Evolutionary conservation across 2,113 vertebrate genomes (phyloP).

Genomic region (Muntiacus reevesi): DNA sequence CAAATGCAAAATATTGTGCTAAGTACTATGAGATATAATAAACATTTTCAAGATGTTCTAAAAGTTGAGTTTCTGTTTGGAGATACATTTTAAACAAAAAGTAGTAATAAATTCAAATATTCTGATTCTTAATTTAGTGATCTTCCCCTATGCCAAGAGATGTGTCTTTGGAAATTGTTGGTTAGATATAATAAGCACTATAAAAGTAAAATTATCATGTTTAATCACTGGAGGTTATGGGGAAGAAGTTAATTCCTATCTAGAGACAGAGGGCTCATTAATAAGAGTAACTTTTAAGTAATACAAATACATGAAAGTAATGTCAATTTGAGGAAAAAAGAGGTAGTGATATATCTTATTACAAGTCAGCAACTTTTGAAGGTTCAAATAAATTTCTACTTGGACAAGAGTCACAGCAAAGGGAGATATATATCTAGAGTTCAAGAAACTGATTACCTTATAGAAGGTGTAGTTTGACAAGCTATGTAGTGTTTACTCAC

Average conservation of each 20-base stretch:
- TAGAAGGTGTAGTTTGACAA: neutral
- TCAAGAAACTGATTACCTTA: neutral
- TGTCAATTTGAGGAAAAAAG: neutral
- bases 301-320: neutral
- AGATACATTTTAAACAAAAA: neutral
- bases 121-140: neutral
- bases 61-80: neutral
- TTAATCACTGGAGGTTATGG: neutral
- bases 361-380: neutral
- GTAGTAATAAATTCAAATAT: neutral
- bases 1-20: neutral
- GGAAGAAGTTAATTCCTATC: neutral
- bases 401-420: neutral
- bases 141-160: neutral
- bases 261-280: neutral
- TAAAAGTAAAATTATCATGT: neutral
- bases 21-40: neutral
- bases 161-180: neutral
- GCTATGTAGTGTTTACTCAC: neutral
- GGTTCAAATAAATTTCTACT: neutral
- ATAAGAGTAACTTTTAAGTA: neutral
- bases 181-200: neutral
- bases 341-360: neutral
- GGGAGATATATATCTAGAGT: neutral
- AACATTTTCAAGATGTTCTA: neutral